phyloP scores from a whole-genome alignment of 2,797 vertebrate genomes.

The Florisuga fusca region DNA sequence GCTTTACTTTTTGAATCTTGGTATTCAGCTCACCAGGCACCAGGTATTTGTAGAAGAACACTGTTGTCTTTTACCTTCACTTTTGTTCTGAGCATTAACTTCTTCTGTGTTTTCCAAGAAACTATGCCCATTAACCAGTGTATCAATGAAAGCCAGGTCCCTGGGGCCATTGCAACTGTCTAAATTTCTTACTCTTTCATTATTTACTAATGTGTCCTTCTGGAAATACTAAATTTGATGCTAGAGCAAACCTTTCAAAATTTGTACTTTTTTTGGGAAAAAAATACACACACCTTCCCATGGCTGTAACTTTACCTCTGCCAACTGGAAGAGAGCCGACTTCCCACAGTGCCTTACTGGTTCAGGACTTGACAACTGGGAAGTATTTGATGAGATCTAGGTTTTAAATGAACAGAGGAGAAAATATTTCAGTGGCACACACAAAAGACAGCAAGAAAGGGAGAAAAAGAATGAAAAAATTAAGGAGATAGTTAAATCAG shows the following conservation, averaged over 20 bases:
- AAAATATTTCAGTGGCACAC: conserved; percentile 17
- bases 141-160: background rate
- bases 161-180: background rate
- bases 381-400: conserved; percentile 86
- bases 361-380: conserved; percentile 83
- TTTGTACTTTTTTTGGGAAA: background rate
- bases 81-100: background rate
- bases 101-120: background rate
- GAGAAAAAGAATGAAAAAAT: background rate
- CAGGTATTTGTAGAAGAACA: background rate
- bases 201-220: background rate
- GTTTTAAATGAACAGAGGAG: conserved; percentile 69
- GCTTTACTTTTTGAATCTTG: background rate
- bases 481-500: background rate
- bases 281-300: background rate
- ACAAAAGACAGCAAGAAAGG: background rate
- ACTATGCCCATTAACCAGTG: background rate
- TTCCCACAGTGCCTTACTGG: conserved; percentile 89
- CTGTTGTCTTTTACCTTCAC: background rate
- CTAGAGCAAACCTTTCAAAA: background rate
- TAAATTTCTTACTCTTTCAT: background rate
- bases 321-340: conserved; percentile 94
- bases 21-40: background rate
- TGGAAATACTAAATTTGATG: background rate
- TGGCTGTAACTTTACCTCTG: conserved; percentile 85